Conservation (phyloP, 2,797 vertebrate genomes). For the Lagorchestes hirsutus region DNA sequence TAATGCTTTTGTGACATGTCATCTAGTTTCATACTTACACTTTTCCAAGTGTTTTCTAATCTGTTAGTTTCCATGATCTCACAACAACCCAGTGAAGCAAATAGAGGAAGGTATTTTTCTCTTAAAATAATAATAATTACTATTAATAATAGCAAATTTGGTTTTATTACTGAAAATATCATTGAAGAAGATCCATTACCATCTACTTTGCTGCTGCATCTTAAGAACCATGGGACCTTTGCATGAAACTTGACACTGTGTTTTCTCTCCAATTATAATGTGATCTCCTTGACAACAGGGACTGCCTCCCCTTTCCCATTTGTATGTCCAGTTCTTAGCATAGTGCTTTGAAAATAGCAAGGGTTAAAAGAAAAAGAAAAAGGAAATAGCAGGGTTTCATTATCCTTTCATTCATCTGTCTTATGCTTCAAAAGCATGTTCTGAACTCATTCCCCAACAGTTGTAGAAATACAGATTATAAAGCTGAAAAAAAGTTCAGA, state of each 20-base stretch:
- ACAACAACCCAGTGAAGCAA: background rate
- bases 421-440: background rate
- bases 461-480: background rate
- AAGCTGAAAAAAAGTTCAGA: background rate
- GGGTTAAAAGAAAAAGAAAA: background rate
- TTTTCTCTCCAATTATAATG: background rate
- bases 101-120: background rate
- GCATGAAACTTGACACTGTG: background rate
- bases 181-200: background rate
- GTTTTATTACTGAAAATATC: background rate
- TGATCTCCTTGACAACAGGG: background rate
- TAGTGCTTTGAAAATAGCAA: background rate
- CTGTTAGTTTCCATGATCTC: constrained; percentile 3
- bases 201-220: background rate
- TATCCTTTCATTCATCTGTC: background rate
- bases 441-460: background rate
- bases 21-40: background rate
- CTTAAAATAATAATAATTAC: background rate
- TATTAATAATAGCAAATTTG: background rate
- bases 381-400: background rate
- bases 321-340: background rate
- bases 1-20: constrained; percentile 9
- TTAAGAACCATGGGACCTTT: background rate
- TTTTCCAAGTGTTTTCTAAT: constrained; percentile 40
- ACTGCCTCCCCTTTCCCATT: background rate